A percentile compares a stretch with the other conserved stretches of the same genome.
Evolutionary conservation across 2,888 invertebrate genomes (phyloP).

Genomic region (Dichetophora obliterata): DNA sequence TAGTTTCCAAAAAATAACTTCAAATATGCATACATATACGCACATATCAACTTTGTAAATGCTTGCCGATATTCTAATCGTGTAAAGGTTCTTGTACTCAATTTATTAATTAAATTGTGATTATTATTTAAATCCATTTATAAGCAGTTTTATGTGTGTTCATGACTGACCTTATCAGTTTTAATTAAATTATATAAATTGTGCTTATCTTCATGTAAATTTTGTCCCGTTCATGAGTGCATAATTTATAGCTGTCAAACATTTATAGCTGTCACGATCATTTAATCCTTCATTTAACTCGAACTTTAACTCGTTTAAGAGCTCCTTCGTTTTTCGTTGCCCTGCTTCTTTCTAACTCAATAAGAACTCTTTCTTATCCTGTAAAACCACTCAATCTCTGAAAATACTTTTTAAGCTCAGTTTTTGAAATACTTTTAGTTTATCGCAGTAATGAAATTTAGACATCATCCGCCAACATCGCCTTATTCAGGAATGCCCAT

Average conservation of each 20-base stretch:
- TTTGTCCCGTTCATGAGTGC: not conserved
- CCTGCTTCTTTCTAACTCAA: not conserved
- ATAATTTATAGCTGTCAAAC: not conserved
- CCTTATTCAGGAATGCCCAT: slow-evolving; percentile 64
- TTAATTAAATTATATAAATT: not conserved
- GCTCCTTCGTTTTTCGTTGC: not conserved
- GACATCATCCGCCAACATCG: not conserved
- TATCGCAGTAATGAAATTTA: not conserved
- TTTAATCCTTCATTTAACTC: too few species aligned
- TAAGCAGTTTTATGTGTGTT: too few species aligned
- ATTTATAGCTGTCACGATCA: too few species aligned
- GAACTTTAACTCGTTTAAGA: too few species aligned
- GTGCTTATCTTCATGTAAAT: not conserved
- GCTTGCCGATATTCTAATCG: not conserved
- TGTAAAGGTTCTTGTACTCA: not conserved
- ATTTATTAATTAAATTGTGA: not conserved
- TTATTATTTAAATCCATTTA: not conserved
- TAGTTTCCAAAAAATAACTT: too few species aligned
- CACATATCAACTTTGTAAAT: not conserved
- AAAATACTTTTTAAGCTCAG: not conserved
- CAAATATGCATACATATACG: too few species aligned
- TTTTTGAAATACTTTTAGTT: too few species aligned
- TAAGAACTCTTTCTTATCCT: not conserved
- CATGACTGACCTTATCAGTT: not conserved
- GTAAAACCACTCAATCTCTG: not conserved